Conservation (phyloP, 53 echinoderm and acorn worm species). For the Holothuria leucospilota region DNA sequence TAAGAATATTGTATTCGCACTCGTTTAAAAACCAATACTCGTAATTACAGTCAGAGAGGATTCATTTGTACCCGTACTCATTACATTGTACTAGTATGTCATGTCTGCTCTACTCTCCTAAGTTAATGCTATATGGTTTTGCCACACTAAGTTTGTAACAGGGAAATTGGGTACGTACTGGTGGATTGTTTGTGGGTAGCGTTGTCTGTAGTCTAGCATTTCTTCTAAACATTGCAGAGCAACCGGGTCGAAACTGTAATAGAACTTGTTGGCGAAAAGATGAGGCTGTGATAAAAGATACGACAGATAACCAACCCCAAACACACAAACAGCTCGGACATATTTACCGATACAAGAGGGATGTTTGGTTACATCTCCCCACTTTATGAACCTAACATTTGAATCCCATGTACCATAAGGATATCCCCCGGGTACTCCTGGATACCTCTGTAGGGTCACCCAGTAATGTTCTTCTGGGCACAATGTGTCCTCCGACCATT, state of each 20-base stretch:
- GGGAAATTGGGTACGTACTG: constrained; percentile 60
- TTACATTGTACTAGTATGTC: no score
- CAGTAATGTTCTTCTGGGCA: constrained; percentile 89
- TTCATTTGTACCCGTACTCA: no score
- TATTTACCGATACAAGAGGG: constrained; percentile 77
- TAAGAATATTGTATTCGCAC: no score
- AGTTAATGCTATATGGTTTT: no score
- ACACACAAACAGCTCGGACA: constrained; percentile 73
- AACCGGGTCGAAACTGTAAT: constrained; percentile 78
- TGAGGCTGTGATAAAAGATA: constrained; percentile 66
- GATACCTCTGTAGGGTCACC: constrained; percentile 72
- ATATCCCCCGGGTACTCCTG: constrained; percentile 79
- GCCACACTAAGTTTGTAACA: no score
- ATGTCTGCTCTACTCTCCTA: no score
- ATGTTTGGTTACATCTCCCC: constrained; percentile 58
- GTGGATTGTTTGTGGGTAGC: constrained; percentile 46
- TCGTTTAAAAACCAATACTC: no score
- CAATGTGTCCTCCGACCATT: constrained; percentile 80
- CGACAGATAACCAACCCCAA: constrained; percentile 72
- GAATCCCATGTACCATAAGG: constrained; percentile 59
- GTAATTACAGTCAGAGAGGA: no score
- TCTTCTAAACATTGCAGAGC: constrained; percentile 69
- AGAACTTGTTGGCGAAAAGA: constrained; percentile 82
- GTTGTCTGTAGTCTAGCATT: no score
- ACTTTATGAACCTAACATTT: constrained; percentile 81